Percentiles rank a stretch among this genome's conserved stretches.
phyloP scores from a whole-genome alignment of 2,113 vertebrate species.

The Coreoperca whiteheadi region DNA sequence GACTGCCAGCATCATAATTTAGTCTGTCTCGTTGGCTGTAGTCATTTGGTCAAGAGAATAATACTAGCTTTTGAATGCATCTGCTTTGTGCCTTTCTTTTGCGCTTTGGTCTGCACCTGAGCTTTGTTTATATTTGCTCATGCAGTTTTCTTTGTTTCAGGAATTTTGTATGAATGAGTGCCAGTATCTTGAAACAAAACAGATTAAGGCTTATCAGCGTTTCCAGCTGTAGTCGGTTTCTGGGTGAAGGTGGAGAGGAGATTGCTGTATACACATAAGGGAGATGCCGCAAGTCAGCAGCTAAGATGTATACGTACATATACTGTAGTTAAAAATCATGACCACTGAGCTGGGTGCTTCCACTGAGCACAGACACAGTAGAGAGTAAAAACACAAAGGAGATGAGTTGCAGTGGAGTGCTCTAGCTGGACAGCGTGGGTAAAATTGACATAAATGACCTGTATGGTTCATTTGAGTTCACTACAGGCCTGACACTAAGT shows the following conservation, averaged over 20 bases:
- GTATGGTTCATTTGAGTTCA: not conserved
- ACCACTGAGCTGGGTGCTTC: not conserved
- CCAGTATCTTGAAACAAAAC: not conserved
- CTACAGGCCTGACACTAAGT: not conserved
- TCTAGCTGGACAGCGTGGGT: not conserved
- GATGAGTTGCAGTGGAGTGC: not conserved
- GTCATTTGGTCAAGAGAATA: not conserved
- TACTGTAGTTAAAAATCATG: not conserved
- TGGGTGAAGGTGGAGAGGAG: not conserved
- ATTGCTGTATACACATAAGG: not conserved
- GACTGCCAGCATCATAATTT: not conserved
- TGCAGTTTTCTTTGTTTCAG: not conserved
- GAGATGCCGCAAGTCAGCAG: not conserved
- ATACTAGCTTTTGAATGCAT: not conserved
- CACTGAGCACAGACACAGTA: not conserved
- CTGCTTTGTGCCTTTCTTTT: not conserved
- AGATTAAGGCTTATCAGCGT: not conserved
- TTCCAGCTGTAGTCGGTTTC: conserved; percentile 11
- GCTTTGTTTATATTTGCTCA: not conserved
- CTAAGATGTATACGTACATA: not conserved
- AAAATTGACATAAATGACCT: not conserved
- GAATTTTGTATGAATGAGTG: not conserved
- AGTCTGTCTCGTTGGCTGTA: not conserved
- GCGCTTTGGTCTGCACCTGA: not conserved
- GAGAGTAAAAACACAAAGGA: not conserved